These are phyloP conservation scores for Eueremaeus valkanovi DNA, from an alignment of 2,888 invertebrate species.

Conservation along the genomic window DNA sequence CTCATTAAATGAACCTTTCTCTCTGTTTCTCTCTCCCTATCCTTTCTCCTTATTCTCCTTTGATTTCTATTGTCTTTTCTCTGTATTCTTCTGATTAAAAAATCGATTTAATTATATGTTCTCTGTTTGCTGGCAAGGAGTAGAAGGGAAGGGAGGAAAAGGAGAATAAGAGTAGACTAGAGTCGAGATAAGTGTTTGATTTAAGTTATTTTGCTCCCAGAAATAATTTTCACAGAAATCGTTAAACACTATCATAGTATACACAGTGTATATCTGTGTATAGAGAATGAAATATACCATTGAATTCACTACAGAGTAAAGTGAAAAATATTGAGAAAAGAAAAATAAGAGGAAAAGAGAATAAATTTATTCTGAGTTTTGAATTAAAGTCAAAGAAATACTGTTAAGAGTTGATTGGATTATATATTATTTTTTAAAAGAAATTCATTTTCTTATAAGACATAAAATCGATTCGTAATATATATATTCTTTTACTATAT, in stretches of 20 bases:
- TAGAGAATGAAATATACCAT: neutral
- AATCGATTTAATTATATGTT: slow-evolving; percentile 35
- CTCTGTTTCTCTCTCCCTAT: neutral
- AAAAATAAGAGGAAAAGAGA: neutral
- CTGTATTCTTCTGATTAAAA: slow-evolving; percentile 21
- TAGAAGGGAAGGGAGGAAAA: neutral
- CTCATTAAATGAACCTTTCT: slow-evolving; percentile 26
- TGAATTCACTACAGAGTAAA: neutral
- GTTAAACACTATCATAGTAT: neutral
- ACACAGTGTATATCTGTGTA: too few species aligned
- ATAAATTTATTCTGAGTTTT: neutral
- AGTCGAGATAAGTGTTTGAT: neutral
- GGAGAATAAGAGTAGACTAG: neutral
- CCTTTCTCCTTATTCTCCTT: neutral
- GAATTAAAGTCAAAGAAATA: neutral
- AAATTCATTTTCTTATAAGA: neutral
- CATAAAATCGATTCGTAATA: slow-evolving; percentile 11
- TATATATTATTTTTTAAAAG: neutral
- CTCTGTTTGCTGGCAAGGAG: neutral
- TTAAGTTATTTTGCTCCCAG: neutral
- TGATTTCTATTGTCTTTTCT: slow-evolving; percentile 17
- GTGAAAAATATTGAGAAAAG: neutral
- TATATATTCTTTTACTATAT: neutral
- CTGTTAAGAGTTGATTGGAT: neutral
- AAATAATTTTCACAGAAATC: neutral